Percentiles rank a stretch among this genome's conserved stretches.
Conservation (phyloP, 2,797 vertebrate species). For the Microchirus variegatus region DNA sequence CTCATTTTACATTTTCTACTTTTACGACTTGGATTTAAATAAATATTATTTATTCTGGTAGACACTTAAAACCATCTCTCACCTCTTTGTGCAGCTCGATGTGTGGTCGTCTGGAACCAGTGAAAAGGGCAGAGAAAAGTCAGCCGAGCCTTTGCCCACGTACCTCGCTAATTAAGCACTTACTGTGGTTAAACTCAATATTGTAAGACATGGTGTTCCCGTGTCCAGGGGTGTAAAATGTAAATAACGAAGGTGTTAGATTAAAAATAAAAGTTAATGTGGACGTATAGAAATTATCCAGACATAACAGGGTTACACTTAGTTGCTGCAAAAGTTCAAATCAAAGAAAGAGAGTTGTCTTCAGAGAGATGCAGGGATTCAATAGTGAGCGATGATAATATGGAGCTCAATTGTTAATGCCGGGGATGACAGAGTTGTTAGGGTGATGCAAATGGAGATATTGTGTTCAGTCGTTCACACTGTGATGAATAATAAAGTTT, state of each 20-base stretch:
- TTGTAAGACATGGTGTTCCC: not conserved
- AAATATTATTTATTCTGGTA: not conserved
- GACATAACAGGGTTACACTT: not conserved
- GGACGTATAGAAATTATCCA: not conserved
- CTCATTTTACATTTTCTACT: not conserved
- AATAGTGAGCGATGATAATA: constrained; percentile 39
- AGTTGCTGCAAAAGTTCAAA: constrained; percentile 12
- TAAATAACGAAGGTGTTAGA: not conserved
- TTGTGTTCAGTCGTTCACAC: constrained; percentile 74
- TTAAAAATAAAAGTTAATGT: not conserved
- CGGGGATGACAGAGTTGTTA: constrained; percentile 66
- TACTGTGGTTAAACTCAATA: not conserved
- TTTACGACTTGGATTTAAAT: not conserved
- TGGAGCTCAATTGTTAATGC: constrained; percentile 72
- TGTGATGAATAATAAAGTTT: constrained; percentile 80
- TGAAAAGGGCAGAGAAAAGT: constrained; percentile 6
- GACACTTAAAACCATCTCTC: not conserved
- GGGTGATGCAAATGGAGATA: constrained; percentile 81
- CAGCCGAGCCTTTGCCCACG: not conserved
- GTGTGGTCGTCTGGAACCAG: not conserved
- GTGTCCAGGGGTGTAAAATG: not conserved
- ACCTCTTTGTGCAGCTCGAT: not conserved
- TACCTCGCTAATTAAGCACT: not conserved
- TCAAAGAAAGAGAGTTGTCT: constrained; percentile 15
- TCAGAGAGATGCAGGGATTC: constrained; percentile 40